These are phyloP conservation scores for rabbit (Oryctolagus cuniculus) DNA, from an alignment of 2,113 vertebrate species.

Conservation along the genomic window DNA sequence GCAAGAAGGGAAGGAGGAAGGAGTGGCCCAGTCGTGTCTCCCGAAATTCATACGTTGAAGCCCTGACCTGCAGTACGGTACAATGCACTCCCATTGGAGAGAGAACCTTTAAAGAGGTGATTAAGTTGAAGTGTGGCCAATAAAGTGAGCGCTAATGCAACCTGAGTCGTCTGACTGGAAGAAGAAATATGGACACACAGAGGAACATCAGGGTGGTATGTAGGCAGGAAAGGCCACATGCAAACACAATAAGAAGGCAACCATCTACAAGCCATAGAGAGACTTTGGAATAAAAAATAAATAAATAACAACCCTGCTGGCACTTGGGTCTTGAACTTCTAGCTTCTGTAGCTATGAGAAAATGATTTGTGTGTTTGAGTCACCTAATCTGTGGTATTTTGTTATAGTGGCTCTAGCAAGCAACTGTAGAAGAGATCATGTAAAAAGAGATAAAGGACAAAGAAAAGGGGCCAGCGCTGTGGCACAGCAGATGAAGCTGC, in stretches of 20 bases:
- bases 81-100: not conserved
- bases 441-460: not conserved
- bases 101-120: not conserved
- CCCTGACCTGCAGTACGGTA: not conserved
- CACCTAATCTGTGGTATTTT: not conserved
- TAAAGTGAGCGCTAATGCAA: not conserved
- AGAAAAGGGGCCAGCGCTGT: too few relatives aligned
- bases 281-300: not conserved
- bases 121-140: not conserved
- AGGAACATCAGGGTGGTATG: not conserved
- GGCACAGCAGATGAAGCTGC: too few relatives aligned
- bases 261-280: not conserved
- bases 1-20: too few relatives aligned
- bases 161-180: not conserved
- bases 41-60: not conserved
- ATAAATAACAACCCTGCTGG: not conserved
- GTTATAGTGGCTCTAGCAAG: not conserved
- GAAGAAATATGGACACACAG: not conserved
- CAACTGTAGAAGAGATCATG: not conserved
- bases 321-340: not conserved
- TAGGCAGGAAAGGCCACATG: not conserved
- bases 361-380: not conserved
- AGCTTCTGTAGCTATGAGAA: not conserved
- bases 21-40: not conserved
- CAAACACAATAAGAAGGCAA: rapidly evolving